Base-by-base conservation (phyloP, 1,140 invertebrate genomes). In the Amyelois transitella region DNA sequence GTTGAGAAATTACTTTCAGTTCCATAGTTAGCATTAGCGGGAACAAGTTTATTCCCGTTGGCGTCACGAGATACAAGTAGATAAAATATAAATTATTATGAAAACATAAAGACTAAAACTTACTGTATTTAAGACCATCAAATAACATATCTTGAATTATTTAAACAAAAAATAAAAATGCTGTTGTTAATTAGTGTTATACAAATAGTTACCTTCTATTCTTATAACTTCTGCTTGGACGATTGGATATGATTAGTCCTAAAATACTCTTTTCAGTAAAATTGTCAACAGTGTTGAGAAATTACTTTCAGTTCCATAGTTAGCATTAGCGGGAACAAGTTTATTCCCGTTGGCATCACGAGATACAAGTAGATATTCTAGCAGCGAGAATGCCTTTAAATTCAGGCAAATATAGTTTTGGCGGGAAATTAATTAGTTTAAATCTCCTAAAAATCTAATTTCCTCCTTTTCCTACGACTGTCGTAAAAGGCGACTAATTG, bases 1-100 rank as follows among this genome's bases (percentile, higher is more conserved):
- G 4, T 20, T 48, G 18, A 48, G 20, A 48, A 22, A 48, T 48
- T 48, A 20, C 45, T 21, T 48, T 48, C 19, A n/a, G 45, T 48
- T 20, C 20, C 12, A 48, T 19, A 7, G 1, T 38, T 14, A 14
- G 32, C 12, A 4, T 14, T 8, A 38, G 32, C n/a, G 6, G 32
- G 2, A 38, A 14, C 6, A 14, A 38, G 32, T 38, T 2, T 38
- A 38, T 38, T 38, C 32, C 32, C 6, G 1, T 38, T 38, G 32
- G 2, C n/a, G n/a, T 14, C 32, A 14, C 17, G 5, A n/a, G 8
- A 2, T 14, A 8, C n/a, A n/a, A n/a, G n/a, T n/a, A n/a, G n/a
- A n/a, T n/a, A n/a, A 24, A 5, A 24, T 8, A 5, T 5, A 24
- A 8, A 5, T 8, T 24, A 8, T 24, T 24, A 28, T 5, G 25